These are phyloP conservation scores for Myotis daubentonii DNA, from an alignment of 2,797 vertebrate species.

Conservation along the genomic window DNA sequence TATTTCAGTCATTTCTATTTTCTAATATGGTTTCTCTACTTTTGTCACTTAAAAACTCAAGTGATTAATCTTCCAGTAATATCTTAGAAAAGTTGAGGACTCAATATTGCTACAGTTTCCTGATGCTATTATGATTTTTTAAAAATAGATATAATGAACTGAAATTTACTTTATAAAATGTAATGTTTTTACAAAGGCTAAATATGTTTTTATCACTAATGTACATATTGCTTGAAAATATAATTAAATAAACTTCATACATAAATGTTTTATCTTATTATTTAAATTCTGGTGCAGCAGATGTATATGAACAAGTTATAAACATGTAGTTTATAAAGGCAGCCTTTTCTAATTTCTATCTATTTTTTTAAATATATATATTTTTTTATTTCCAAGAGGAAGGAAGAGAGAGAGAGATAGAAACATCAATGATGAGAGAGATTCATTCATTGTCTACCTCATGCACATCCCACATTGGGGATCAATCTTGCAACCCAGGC, in stretches of 20 bases:
- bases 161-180: neutral
- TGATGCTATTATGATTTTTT: neutral
- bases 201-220: neutral
- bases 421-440: too few relatives aligned
- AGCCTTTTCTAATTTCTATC: neutral
- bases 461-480: too few relatives aligned
- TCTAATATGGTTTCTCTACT: neutral
- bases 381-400: too few relatives aligned
- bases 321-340: neutral
- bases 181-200: neutral
- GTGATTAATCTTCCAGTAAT: neutral
- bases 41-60: neutral
- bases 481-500: too few relatives aligned
- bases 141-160: neutral
- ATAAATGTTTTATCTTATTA: neutral
- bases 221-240: neutral
- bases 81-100: neutral
- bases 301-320: neutral
- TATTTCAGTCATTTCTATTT: neutral
- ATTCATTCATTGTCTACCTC: too few relatives aligned
- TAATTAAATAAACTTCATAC: neutral
- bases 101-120: neutral
- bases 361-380: too few relatives aligned
- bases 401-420: too few relatives aligned
- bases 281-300: neutral